Conservation (phyloP, 2,113 vertebrate genomes). For the Hystrix cristata region DNA sequence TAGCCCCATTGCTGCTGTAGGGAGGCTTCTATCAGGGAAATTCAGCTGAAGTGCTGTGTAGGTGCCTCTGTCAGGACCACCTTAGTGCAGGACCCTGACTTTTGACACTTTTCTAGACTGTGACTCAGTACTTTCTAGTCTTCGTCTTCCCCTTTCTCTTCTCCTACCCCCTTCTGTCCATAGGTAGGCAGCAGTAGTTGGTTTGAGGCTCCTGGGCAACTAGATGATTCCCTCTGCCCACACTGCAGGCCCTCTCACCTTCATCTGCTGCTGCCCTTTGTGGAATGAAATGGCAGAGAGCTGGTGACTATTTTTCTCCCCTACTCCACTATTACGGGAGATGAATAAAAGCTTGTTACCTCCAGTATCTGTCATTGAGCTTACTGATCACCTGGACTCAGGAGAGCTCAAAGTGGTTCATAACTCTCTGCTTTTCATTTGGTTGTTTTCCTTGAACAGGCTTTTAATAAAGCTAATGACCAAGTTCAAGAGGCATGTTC, state of each 20-base stretch:
- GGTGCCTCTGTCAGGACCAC: not conserved
- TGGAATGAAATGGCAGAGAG: no score
- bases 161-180: not conserved
- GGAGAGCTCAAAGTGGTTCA: not conserved
- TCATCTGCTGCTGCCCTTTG: no score
- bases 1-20: rapidly evolving
- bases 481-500: not conserved
- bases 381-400: not conserved
- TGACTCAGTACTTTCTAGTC: not conserved
- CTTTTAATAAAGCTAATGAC: not conserved
- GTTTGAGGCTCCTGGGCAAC: not conserved
- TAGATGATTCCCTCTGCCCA: not conserved
- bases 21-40: not conserved
- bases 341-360: not conserved
- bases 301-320: not conserved
- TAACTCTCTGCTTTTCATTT: not conserved
- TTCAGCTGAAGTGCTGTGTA: not conserved
- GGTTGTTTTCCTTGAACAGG: not conserved
- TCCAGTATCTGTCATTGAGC: not conserved
- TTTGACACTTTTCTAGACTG: not conserved
- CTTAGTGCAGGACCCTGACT: not conserved
- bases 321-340: not conserved
- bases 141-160: not conserved
- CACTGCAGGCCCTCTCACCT: rapidly evolving
- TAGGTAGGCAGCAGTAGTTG: not conserved